Percentiles rank a stretch among this genome's conserved stretches.
phyloP scores from a whole-genome alignment of 2,113 vertebrate species.

The Anoura caudifer region DNA sequence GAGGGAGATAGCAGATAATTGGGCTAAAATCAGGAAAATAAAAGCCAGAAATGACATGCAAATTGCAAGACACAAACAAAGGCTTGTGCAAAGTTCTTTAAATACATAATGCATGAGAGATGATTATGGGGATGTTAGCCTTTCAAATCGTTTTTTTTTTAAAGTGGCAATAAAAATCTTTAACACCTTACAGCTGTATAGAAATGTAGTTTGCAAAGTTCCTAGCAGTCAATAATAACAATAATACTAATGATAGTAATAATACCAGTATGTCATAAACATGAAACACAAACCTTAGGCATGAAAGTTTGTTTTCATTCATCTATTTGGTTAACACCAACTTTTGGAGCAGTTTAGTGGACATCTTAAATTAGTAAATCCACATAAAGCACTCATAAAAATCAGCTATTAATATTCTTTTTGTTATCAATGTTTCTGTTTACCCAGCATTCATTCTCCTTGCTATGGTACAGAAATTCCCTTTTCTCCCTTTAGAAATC shows the following conservation, averaged over 20 bases:
- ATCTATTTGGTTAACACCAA: background rate
- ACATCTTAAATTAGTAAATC: background rate
- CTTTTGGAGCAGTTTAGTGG: background rate
- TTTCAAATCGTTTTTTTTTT: background rate
- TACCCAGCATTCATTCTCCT: background rate
- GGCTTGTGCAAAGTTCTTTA: background rate
- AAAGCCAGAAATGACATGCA: conserved; percentile 48
- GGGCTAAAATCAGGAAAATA: conserved; percentile 32
- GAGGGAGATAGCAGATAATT: conserved; percentile 34
- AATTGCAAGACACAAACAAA: conserved; percentile 37
- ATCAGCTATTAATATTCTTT: background rate
- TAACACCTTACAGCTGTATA: background rate
- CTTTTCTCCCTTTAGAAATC: background rate
- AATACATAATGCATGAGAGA: background rate
- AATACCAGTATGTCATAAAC: background rate
- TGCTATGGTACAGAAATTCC: background rate
- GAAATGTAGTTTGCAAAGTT: background rate
- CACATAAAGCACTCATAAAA: background rate
- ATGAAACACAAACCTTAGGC: background rate
- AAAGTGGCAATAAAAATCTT: background rate
- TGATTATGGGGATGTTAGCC: background rate
- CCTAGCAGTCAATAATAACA: background rate
- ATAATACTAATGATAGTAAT: background rate
- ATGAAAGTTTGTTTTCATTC: background rate
- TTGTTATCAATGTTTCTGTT: background rate